Conservation (phyloP, 2,888 invertebrate genomes). For the Yponomeuta cagnagella region DNA sequence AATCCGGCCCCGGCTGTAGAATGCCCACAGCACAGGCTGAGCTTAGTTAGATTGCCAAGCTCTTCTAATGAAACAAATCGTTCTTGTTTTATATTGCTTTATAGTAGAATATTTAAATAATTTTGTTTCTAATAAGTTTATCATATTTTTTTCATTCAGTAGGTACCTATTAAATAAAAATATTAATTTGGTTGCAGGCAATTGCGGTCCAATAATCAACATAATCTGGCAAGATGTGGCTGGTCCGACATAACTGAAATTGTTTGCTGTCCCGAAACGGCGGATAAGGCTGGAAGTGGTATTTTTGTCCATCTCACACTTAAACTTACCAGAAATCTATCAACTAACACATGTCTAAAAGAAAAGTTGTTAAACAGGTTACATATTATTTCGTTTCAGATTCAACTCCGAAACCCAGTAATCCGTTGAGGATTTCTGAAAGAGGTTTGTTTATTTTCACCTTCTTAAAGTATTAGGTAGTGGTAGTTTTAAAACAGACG, state of each 20-base stretch:
- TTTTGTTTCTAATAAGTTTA: too few species aligned
- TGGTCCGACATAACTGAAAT: conserved; percentile 54
- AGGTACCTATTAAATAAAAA: too few species aligned
- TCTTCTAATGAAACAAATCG: too few species aligned
- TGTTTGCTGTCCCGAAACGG: conserved; percentile 61
- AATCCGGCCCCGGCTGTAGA: too few species aligned
- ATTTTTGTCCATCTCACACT: conserved; percentile 13
- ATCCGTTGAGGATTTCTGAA: conserved; percentile 36
- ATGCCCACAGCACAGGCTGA: too few species aligned
- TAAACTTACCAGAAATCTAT: conserved; percentile 18
- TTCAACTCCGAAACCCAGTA: background rate
- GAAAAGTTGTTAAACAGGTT: conserved; percentile 21
- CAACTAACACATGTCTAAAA: conserved; percentile 20
- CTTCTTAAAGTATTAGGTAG: background rate
- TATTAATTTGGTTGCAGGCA: conserved; percentile 31
- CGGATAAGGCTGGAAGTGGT: conserved; percentile 35
- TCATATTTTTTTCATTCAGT: too few species aligned
- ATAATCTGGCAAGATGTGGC: conserved; percentile 56
- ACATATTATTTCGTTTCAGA: conserved; percentile 27
- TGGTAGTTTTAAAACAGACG: conserved; percentile 5
- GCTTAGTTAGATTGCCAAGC: too few species aligned
- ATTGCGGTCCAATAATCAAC: conserved; percentile 34
- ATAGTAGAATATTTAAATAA: too few species aligned
- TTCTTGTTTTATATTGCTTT: too few species aligned
- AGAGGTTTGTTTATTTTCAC: conserved; percentile 33